Evolutionary conservation across 2,113 vertebrate species (phyloP).

Genomic region (Heteronetta atricapilla): DNA sequence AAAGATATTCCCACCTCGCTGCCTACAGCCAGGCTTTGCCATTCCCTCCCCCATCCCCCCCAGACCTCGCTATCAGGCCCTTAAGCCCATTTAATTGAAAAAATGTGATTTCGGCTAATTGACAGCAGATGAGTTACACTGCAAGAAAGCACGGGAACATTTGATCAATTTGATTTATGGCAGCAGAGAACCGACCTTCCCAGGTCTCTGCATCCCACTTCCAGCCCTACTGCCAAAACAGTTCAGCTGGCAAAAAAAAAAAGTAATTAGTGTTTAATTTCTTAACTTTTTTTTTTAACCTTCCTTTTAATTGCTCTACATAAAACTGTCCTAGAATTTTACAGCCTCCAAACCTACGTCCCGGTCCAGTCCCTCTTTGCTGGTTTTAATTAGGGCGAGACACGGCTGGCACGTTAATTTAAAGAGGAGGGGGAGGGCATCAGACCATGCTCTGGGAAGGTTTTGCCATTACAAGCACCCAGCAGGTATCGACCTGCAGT

Average conservation of each 20-base stretch:
- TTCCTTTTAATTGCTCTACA: conserved; percentile 81
- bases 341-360: conserved; percentile 73
- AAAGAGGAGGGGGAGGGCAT: neutral
- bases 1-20: conserved; percentile 74
- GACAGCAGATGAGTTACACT: conserved; percentile 74
- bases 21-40: conserved; percentile 41
- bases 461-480: conserved; percentile 36
- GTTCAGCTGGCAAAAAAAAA: conserved; percentile 68
- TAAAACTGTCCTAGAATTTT: conserved; percentile 84
- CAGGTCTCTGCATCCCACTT: conserved; percentile 58
- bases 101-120: conserved; percentile 79
- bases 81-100: conserved; percentile 78
- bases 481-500: neutral
- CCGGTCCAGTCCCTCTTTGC: conserved; percentile 73
- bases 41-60: conserved; percentile 38
- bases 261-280: conserved; percentile 84
- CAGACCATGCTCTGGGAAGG: conserved; percentile 14
- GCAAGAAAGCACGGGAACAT: conserved; percentile 43
- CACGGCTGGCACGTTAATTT: conserved; percentile 73
- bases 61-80: conserved; percentile 41
- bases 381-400: conserved; percentile 81
- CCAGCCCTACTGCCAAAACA: conserved; percentile 42
- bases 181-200: conserved; percentile 45
- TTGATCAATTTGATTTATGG: conserved; percentile 66
- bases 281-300: conserved; percentile 78